phyloP scores from a whole-genome alignment of 2,113 vertebrate genomes.

The Opisthocomus hoazin region DNA sequence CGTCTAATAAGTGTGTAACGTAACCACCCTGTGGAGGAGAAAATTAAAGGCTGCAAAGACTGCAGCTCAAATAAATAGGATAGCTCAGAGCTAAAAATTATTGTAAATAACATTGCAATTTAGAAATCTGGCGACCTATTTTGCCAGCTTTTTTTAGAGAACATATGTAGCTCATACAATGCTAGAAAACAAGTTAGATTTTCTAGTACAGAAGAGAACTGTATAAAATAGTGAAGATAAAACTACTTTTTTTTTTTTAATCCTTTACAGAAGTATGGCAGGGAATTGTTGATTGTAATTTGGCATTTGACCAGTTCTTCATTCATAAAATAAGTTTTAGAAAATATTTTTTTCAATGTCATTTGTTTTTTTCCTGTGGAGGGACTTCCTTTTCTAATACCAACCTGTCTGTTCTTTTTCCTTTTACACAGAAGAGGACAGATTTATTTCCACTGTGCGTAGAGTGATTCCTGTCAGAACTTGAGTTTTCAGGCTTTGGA shows the following conservation, averaged over 20 bases:
- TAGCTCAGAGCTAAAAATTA: constrained; percentile 35
- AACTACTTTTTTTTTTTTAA: not conserved
- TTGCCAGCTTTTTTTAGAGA: not conserved
- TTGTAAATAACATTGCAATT: constrained; percentile 25
- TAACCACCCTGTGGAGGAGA: constrained; percentile 22
- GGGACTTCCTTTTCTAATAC: not conserved
- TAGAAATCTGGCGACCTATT: not conserved
- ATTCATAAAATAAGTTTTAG: not conserved
- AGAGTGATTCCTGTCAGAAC: not conserved
- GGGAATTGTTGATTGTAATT: not conserved
- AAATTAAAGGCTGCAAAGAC: constrained; percentile 37
- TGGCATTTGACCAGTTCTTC: not conserved
- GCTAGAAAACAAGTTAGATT: not conserved
- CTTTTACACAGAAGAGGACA: not conserved
- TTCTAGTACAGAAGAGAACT: not conserved
- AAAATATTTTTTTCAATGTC: not conserved
- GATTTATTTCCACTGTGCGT: not conserved
- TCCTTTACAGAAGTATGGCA: not conserved
- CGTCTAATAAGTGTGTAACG: not conserved
- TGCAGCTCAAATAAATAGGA: not conserved
- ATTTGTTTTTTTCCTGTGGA: not conserved
- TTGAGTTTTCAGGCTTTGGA: not conserved
- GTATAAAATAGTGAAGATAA: not conserved
- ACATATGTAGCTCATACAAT: not conserved
- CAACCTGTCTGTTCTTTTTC: not conserved